phyloP scores from a whole-genome alignment of 2,888 invertebrate species.

The Alviniconcha strummeri region DNA sequence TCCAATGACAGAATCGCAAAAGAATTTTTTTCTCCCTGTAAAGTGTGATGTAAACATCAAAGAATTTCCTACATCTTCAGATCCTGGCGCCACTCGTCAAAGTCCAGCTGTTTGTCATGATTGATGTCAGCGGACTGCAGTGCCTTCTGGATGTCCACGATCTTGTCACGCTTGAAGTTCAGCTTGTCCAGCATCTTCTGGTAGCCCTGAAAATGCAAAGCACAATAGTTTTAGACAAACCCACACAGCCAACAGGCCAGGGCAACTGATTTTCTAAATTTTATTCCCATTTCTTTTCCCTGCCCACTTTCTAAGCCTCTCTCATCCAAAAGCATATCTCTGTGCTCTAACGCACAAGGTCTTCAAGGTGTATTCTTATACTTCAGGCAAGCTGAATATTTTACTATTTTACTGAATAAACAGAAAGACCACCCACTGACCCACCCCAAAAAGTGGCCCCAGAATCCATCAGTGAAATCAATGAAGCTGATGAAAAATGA shows the following conservation, averaged over 20 bases:
- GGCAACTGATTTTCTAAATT: not conserved
- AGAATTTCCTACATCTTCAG: slow-evolving; percentile 73
- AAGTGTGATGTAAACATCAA: no score
- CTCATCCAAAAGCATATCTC: no score
- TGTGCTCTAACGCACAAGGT: no score
- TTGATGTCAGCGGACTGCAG: slow-evolving; percentile 75
- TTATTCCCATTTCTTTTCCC: not conserved
- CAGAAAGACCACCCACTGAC: no score
- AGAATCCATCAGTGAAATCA: no score
- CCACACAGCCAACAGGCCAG: not conserved
- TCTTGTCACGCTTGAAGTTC: slow-evolving; percentile 75
- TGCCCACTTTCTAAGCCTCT: not conserved
- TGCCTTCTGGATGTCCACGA: slow-evolving; percentile 76
- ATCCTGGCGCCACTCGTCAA: slow-evolving; percentile 76
- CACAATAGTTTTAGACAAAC: not conserved
- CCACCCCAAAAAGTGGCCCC: no score
- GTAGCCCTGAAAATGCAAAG: slow-evolving; percentile 71
- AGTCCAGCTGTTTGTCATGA: slow-evolving; percentile 74
- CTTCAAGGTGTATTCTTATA: no score
- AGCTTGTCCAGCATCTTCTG: slow-evolving; percentile 76
- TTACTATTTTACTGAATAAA: no score
- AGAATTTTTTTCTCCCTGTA: no score
- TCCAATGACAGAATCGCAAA: no score
- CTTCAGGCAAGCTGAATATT: no score
- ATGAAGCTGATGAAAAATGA: no score